Percentiles rank a stretch among this genome's conserved stretches.
These are phyloP conservation scores for Physocephala rufipes DNA, from an alignment of 2,888 invertebrate species.

Conservation along the genomic window DNA sequence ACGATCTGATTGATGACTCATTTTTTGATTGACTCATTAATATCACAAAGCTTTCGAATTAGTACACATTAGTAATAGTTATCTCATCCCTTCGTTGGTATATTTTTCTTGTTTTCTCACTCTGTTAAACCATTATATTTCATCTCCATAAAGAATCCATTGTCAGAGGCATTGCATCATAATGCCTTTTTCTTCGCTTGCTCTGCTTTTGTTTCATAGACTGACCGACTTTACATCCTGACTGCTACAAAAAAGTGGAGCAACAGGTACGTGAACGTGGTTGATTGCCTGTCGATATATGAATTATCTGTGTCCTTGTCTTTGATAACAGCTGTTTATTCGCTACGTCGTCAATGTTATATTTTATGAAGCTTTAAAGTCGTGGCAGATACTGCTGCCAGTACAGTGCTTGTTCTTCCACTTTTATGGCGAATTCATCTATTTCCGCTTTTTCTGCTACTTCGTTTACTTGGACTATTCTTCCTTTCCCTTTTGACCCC, in stretches of 20 bases:
- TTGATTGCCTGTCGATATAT: neutral
- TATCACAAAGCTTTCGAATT: too few species aligned
- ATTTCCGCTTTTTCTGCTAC: too few species aligned
- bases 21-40: too few species aligned
- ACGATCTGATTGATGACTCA: too few species aligned
- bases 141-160: conserved; percentile 16
- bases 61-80: too few species aligned
- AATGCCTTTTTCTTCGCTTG: too few species aligned
- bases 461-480: neutral
- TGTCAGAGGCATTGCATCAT: neutral
- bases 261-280: neutral
- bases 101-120: too few species aligned
- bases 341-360: neutral
- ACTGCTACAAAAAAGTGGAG: neutral
- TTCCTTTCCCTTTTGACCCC: neutral
- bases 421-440: too few species aligned
- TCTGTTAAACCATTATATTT: too few species aligned
- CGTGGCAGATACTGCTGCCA: too few species aligned
- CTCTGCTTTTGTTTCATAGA: conserved; percentile 9
- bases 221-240: neutral
- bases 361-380: neutral
- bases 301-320: neutral
- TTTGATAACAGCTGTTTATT: conserved; percentile 24
- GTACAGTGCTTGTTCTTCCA: too few species aligned
- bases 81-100: too few species aligned